phyloP scores from a whole-genome alignment of 2,888 invertebrate species.

The Folsomia manolachei region DNA sequence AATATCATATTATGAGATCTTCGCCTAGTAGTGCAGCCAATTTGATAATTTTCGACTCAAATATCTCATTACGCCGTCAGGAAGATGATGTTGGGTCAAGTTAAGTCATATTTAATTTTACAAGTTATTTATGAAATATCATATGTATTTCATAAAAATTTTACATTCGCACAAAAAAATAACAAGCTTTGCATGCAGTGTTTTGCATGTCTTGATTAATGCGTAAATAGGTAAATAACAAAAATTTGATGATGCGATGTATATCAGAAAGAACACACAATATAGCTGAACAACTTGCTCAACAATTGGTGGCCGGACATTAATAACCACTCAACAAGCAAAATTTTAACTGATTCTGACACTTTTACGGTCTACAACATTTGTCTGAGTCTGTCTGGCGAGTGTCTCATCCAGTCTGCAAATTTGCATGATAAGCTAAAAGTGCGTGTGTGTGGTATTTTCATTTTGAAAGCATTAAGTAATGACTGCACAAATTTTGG shows the following conservation, averaged over 20 bases:
- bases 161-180: no score
- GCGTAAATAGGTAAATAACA: not conserved
- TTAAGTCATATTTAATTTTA: no score
- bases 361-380: not conserved
- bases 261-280: no score
- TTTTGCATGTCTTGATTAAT: not conserved
- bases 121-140: no score
- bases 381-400: not conserved
- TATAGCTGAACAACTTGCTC: not conserved
- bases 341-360: not conserved
- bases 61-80: no score
- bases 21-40: no score
- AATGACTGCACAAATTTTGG: not conserved
- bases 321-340: not conserved
- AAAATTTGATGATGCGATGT: not conserved
- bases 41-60: no score
- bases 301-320: not conserved
- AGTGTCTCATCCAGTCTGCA: not conserved
- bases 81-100: no score
- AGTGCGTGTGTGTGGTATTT: not conserved
- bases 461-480: no score
- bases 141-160: no score
- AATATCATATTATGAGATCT: no score
- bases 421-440: not conserved
- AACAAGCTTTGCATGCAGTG: no score